Evolutionary conservation across 2,888 invertebrate genomes (phyloP), one percentile per base, ranked within the genome.

Genomic region (Thymelicus acteon): DNA sequence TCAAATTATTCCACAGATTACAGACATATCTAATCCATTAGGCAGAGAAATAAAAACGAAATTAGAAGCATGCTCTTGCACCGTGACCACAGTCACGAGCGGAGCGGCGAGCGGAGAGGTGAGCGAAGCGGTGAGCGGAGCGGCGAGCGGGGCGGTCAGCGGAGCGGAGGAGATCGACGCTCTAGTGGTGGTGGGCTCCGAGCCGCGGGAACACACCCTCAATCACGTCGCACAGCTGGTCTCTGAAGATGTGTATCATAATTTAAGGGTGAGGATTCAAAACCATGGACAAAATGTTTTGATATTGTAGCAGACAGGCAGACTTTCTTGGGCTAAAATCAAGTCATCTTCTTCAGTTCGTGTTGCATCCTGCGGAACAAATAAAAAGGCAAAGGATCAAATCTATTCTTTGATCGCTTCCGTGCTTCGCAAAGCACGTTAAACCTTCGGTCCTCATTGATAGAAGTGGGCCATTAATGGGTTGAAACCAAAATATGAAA

Each of bases 141-240:
- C 66, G 62, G 72, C 75, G 13, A 79, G 76, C 74, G 80, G 52
- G 24, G 79, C 71, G 72, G 73, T 71, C 15, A 79, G 75, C 78
- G 79, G 71, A 73, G 78, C 79, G 75, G 76, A 10, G 74, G 67
- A 40, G 6, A 78, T 87, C 6, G 93, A 93, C 74, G 91, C 90
- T 0, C 79, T 93, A 6, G 82, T 93, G 1, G 81, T 93, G 2
- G 82, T 93, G 1, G 93, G 93, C 0, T 86, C 90, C 1, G 84
- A 86, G 15, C 77, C 82, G 2, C 82, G 80, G 39, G 70, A 78
- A 10, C 77, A 79, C 7, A 85, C 84, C 7, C 73, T 93, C 58
- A 82, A 87, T 24, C 87, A 85, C 48, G 82, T 93, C 71, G 79
- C 88, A 8, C 75, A 77, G 19, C 74, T 90, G 8, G 87, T 93